These are phyloP conservation scores for Temnothorax longispinosus DNA, from an alignment of 1,140 invertebrate species.

Conservation along the genomic window DNA sequence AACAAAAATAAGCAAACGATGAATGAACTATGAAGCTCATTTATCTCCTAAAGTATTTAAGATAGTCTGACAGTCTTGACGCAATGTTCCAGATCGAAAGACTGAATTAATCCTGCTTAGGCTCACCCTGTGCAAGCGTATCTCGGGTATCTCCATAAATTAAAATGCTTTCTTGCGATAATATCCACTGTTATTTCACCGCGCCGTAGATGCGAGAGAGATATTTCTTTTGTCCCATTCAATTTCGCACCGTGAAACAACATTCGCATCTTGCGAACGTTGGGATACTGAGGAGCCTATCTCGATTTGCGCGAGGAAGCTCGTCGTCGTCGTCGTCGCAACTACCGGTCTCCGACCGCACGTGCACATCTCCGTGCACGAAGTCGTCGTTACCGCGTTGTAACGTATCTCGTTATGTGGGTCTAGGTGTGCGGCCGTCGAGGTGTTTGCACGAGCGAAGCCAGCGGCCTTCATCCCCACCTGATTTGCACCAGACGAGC, in stretches of 20 bases:
- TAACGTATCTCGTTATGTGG: slow-evolving; percentile 75
- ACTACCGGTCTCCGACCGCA: slow-evolving; percentile 19
- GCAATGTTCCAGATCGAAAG: background rate
- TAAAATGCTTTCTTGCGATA: background rate
- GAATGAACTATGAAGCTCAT: background rate
- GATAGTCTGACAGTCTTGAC: background rate
- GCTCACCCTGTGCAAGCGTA: background rate
- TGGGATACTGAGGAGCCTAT: background rate
- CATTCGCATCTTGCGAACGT: background rate
- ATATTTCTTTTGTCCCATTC: background rate
- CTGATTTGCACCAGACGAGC: slow-evolving; percentile 36
- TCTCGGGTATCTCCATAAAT: slow-evolving; percentile 4
- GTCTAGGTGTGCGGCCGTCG: slow-evolving; percentile 77
- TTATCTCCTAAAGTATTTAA: background rate
- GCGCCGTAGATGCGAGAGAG: background rate
- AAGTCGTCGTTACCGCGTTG: slow-evolving; percentile 55
- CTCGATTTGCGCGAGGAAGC: slow-evolving; percentile 2
- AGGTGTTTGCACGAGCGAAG: slow-evolving; percentile 61
- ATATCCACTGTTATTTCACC: background rate
- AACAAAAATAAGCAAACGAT: background rate
- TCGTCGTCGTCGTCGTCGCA: background rate
- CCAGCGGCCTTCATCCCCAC: slow-evolving; percentile 79
- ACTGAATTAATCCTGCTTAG: background rate
- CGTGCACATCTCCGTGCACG: slow-evolving; percentile 52
- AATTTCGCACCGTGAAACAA: background rate